Evolutionary conservation across 2,888 invertebrate species (phyloP).

Genomic region (Argyresthia goedartella): DNA sequence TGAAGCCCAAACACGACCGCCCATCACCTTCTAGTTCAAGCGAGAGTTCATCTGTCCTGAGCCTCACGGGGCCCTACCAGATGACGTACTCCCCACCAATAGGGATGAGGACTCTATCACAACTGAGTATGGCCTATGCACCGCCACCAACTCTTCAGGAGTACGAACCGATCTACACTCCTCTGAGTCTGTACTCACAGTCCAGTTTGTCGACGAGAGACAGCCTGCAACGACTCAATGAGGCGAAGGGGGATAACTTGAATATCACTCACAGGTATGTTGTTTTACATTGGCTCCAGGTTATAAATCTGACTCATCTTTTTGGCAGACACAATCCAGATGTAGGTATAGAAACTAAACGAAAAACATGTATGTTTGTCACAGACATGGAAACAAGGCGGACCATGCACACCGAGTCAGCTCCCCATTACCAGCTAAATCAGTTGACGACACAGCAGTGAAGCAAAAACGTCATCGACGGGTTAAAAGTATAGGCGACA

Average conservation of each 20-base stretch:
- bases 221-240: constrained; percentile 58
- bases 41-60: constrained; percentile 71
- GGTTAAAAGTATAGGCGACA: constrained; percentile 82
- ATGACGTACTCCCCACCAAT: constrained; percentile 66
- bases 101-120: constrained; percentile 66
- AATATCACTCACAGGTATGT: constrained; percentile 52
- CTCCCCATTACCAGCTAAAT: constrained; percentile 58
- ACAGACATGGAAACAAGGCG: constrained; percentile 54
- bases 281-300: background rate
- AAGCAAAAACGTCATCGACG: constrained; percentile 73
- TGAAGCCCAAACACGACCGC: constrained; percentile 73
- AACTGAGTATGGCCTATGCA: constrained; percentile 71
- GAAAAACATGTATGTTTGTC: background rate
- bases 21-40: constrained; percentile 78
- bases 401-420: constrained; percentile 61
- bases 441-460: constrained; percentile 49
- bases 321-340: too few species aligned
- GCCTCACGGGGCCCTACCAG: constrained; percentile 59
- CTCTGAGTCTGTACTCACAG: constrained; percentile 57
- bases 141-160: constrained; percentile 71
- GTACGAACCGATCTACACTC: constrained; percentile 62
- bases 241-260: constrained; percentile 43
- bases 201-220: constrained; percentile 60
- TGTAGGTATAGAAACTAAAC: too few species aligned
- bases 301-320: too few species aligned